Base-by-base conservation (phyloP, 2,888 invertebrate species). In the Aquatica leii region DNA sequence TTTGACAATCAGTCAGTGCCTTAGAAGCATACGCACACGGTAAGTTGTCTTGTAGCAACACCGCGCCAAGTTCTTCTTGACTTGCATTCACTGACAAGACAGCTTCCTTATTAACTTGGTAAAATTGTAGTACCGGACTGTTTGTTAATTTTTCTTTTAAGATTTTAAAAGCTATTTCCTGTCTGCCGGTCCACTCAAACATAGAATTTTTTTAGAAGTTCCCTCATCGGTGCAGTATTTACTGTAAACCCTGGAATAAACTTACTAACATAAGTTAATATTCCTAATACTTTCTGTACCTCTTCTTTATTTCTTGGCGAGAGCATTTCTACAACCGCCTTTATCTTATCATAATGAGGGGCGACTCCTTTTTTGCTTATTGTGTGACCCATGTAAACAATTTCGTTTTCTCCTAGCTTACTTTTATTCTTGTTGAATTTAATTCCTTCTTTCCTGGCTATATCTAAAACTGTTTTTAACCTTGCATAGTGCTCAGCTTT, bases 11-110 rank as follows among this genome's bases (percentile, higher is more conserved):
- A n/a, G n/a, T n/a, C n/a, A n/a, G n/a, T n/a, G n/a, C n/a, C n/a
- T n/a, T n/a, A n/a, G n/a, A n/a, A n/a, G n/a, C n/a, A n/a, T n/a
- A n/a, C n/a, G n/a, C n/a, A n/a, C n/a, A n/a, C n/a, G n/a, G n/a
- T n/a, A n/a, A n/a, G n/a, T n/a, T n/a, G n/a, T n/a, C 69, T 67
- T 77, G 77, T 2, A 78, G 49, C 6, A 77, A 58, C 3, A 72
- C 74, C 15, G 75, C 72, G 8, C 76, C 78, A 9, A 76, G 50
- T 1, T 48, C 54, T 20, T 17, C 24, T 49, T 58, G 20, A 21
- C 21, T 49, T 5, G 50, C 35, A 51, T 58, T 50, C 14, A 58
- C 50, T 21, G 58, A 51, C n/a, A 50, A 20, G 6, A 18, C 41
- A 21, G 49, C 21, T 48, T 20, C 12, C 24, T 49, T 49, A n/a